These are phyloP conservation scores for Choristoneura fumiferana DNA, from an alignment of 1,140 invertebrate genomes.

Conservation along the genomic window DNA sequence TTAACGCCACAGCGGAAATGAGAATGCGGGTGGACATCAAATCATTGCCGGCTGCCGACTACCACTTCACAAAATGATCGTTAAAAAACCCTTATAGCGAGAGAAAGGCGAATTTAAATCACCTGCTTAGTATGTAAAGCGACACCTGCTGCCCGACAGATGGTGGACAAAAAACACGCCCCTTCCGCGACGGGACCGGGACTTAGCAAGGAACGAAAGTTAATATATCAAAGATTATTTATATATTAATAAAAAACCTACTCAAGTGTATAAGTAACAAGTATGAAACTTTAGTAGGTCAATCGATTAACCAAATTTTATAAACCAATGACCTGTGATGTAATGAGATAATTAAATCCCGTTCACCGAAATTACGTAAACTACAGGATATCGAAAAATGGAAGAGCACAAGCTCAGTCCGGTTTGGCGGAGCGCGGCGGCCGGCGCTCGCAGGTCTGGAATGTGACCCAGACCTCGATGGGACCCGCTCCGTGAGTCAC, in stretches of 20 bases:
- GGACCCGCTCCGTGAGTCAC: conserved; percentile 66
- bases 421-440: conserved; percentile 55
- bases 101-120: conserved; percentile 61
- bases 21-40: not conserved
- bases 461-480: conserved; percentile 71
- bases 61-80: conserved; percentile 8
- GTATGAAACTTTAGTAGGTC: not conserved
- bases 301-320: not conserved
- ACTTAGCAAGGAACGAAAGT: conserved; percentile 8
- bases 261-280: not conserved
- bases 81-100: conserved; percentile 21
- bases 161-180: conserved; percentile 61
- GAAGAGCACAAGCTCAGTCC: conserved; percentile 43
- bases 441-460: conserved; percentile 47
- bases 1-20: not conserved
- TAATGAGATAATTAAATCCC: not conserved
- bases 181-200: conserved; percentile 34
- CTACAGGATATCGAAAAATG: conserved; percentile 34
- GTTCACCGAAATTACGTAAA: conserved; percentile 22
- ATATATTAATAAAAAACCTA: not conserved
- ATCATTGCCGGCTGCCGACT: not conserved
- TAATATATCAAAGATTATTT: not conserved
- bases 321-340: not conserved
- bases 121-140: conserved; percentile 68
- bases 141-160: conserved; percentile 67